Evolutionary conservation across 2,113 vertebrate species (phyloP), one percentile per base, ranked within the genome.

Genomic region (Calidris pugnax): DNA sequence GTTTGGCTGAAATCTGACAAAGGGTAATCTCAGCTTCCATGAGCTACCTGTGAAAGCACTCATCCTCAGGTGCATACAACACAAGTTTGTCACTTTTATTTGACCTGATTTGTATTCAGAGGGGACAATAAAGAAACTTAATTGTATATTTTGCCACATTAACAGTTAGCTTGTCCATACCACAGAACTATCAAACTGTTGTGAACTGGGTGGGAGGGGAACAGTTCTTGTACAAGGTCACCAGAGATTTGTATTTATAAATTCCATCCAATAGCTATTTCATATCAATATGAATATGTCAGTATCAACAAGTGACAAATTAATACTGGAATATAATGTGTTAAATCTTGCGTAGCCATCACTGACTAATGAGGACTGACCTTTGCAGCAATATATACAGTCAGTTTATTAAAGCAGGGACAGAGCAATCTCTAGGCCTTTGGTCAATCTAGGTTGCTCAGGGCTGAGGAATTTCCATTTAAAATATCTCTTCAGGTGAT

Each of bases 401-500:
- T 91, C 89, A 91, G 93, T 97, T 98, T 98, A 97, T 97, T 97
- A 98, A 97, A 93, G 89, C 81, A 92, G 64, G 95, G 89, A 90
- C 89, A 94, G 96, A 90, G 69, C 96, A 94, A 94, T 97, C 95
- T 96, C 75, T 78, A 92, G 87, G 96, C 85, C 83, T 96, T 88
- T 95, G 97, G 97, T 97, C 98, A 98, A 97, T 97, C 96, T 96
- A 84, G 85, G 97, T 98, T 98, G 97, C 98, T 97, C 8, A 18
- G 97, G 97, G 97, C 97, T 90, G 90, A 96, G 91, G 97, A 98
- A 98, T 98, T 98, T 98, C 97, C 94, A 97, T 98, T 98, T 98
- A 97, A 97, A 98, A 97, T 95, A 93, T 96, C 92, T 97, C 94
- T 97, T 97, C 94, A 98, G 97, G 98, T 97, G 97, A 97, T 98